Percentiles rank a stretch among this genome's conserved stretches.
phyloP scores from a whole-genome alignment of 2,113 vertebrate genomes.

The Bothrops jararaca region DNA sequence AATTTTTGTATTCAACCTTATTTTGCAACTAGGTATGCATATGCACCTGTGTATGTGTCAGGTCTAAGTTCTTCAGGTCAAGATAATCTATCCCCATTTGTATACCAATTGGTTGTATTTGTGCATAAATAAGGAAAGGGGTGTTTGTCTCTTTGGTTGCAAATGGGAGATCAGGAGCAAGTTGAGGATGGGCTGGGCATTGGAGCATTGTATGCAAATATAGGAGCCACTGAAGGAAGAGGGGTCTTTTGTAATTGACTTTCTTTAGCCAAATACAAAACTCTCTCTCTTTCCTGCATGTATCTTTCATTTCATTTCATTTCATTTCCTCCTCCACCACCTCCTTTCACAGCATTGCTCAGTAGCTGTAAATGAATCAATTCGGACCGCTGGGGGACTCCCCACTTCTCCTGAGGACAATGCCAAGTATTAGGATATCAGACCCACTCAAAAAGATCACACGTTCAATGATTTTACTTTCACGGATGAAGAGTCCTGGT shows the following conservation, averaged over 20 bases:
- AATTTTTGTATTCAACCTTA: not conserved
- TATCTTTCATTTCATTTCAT: constrained; percentile 2
- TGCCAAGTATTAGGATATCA: constrained; percentile 79
- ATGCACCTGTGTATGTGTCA: too few relatives aligned
- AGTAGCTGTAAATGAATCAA: constrained; percentile 67
- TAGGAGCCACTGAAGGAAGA: not conserved
- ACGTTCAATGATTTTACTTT: constrained; percentile 86
- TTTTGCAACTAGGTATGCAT: not conserved
- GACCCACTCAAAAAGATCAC: constrained; percentile 74
- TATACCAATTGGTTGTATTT: not conserved
- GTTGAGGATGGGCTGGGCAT: not conserved
- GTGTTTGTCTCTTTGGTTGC: not conserved
- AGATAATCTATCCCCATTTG: not conserved
- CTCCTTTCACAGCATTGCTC: constrained; percentile 59
- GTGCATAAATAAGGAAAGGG: not conserved
- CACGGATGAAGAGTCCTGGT: constrained; percentile 85
- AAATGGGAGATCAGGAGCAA: not conserved
- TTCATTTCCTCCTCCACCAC: constrained; percentile 24
- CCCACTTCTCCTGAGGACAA: constrained; percentile 67
- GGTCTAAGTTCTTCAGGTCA: not conserved
- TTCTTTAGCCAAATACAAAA: constrained; percentile 41
- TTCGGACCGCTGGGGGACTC: constrained; percentile 50
- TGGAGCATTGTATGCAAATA: not conserved
- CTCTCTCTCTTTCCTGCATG: not conserved
- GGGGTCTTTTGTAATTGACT: constrained; percentile 41